phyloP scores from a whole-genome alignment of 2,113 vertebrate species.

The Psophia crepitans region DNA sequence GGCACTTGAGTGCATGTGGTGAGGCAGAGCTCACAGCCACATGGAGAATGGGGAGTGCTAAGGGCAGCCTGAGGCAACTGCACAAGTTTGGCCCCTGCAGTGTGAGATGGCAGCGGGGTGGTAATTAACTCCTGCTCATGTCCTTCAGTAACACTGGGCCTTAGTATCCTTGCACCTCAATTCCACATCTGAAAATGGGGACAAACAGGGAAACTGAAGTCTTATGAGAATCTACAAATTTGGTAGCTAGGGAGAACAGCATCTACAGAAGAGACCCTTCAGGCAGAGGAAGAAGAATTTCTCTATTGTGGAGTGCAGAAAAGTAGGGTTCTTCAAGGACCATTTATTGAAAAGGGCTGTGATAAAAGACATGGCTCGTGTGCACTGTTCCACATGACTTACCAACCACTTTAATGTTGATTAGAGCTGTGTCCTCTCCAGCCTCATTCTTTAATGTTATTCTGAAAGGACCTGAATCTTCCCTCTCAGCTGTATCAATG shows the following conservation, averaged over 20 bases:
- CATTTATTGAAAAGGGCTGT: neutral
- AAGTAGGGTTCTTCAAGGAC: neutral
- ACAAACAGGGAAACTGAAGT: neutral
- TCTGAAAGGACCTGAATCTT: constrained; percentile 89
- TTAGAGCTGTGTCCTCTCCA: constrained; percentile 86
- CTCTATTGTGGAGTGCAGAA: neutral
- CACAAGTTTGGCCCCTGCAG: neutral
- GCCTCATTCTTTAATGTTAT: constrained; percentile 95
- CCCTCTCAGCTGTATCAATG: constrained; percentile 91
- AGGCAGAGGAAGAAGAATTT: neutral
- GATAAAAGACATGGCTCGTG: neutral
- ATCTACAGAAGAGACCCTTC: neutral
- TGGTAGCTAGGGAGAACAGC: neutral
- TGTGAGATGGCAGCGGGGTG: neutral
- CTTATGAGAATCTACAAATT: neutral
- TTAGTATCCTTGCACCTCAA: neutral
- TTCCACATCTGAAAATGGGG: neutral
- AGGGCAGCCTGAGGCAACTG: neutral
- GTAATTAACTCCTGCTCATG: neutral
- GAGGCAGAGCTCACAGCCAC: neutral
- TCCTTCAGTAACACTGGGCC: neutral
- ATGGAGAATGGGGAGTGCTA: neutral
- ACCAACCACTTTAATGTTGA: constrained; percentile 98
- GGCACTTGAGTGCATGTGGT: neutral
- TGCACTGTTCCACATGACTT: constrained; percentile 54